Conservation (phyloP, 2,113 vertebrate genomes). For the Corythornis cristatus region DNA sequence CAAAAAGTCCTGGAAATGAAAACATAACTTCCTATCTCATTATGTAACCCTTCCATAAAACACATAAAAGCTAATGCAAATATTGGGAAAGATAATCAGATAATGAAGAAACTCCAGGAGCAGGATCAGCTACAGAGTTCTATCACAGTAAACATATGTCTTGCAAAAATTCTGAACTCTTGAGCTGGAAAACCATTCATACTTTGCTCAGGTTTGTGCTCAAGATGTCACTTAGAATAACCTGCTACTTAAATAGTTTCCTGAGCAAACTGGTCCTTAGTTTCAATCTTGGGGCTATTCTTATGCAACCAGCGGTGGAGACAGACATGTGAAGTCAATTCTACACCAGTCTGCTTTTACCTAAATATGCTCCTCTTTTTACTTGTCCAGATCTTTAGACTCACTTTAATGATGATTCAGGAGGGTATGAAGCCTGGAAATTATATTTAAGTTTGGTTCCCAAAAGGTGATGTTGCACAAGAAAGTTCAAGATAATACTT, state of each 20-base stretch:
- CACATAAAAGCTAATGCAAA: neutral
- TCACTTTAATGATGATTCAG: neutral
- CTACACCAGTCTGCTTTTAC: neutral
- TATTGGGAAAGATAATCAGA: neutral
- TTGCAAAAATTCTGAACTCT: neutral
- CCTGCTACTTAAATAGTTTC: neutral
- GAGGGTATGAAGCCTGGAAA: neutral
- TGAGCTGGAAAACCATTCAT: neutral
- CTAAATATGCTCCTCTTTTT: neutral
- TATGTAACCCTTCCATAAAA: neutral
- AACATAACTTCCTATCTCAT: neutral
- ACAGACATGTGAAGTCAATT: neutral
- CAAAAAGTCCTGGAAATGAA: neutral
- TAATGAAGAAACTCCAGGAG: neutral
- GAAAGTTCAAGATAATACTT: neutral
- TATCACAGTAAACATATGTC: neutral
- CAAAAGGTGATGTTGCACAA: neutral
- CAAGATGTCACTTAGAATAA: neutral
- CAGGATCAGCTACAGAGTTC: neutral
- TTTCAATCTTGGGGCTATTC: neutral
- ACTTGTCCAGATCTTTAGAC: neutral
- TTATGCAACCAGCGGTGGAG: neutral
- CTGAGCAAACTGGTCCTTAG: neutral
- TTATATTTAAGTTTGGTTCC: neutral
- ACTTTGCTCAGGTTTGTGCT: neutral